Evolutionary conservation across 2,113 vertebrate genomes (phyloP).

Genomic region (Xyrauchen texanus): DNA sequence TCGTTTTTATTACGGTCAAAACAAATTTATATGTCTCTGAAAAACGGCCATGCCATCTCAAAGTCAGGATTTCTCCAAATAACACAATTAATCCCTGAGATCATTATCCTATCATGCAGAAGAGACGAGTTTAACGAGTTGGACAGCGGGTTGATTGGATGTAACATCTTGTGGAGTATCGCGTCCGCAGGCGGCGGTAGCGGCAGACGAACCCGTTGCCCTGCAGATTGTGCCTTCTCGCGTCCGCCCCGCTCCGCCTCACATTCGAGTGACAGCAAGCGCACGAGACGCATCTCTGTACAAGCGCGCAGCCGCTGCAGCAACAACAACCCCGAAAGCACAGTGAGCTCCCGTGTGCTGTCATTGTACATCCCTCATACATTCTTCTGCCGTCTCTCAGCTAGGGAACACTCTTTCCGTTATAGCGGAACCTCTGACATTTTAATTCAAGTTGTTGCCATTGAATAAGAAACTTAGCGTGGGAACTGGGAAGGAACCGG

Average conservation of each 20-base stretch:
- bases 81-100: background rate
- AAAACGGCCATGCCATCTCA: background rate
- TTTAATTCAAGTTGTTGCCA: background rate
- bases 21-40: too few species aligned
- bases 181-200: background rate
- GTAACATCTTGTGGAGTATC: background rate
- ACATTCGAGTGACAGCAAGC: slow-evolving; percentile 62
- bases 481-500: background rate
- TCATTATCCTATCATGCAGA: background rate
- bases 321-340: too few species aligned
- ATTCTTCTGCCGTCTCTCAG: slow-evolving; percentile 3
- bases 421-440: background rate
- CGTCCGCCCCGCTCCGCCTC: slow-evolving; percentile 36
- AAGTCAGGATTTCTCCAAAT: slow-evolving; percentile 5
- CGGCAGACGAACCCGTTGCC: slow-evolving; percentile 45
- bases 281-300: slow-evolving; percentile 62
- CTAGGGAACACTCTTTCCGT: background rate
- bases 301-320: slow-evolving; percentile 2
- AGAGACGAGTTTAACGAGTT: slow-evolving; percentile 4
- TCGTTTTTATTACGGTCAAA: too few species aligned
- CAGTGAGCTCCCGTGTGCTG: background rate
- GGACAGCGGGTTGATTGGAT: slow-evolving; percentile 34
- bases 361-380: background rate
- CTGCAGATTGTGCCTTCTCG: slow-evolving; percentile 41
- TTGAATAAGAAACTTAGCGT: background rate